Base-by-base conservation (phyloP, 2,113 vertebrate genomes). In the Platycercus adscitus region DNA sequence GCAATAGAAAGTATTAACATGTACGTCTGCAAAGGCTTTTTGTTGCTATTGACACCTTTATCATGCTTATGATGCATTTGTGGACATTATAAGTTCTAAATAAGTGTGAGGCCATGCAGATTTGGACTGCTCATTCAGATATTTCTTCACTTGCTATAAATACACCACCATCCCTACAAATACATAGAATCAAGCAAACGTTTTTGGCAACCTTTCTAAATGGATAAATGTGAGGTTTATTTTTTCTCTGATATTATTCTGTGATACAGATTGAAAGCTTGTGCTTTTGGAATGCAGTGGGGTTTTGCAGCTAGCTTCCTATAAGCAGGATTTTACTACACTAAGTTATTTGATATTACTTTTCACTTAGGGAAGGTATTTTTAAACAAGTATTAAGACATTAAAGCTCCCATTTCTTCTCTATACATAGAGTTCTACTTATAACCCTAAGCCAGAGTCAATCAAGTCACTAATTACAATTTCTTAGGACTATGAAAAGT, bases 371-470 rank as follows among this genome's bases (percentile, higher is more conserved):
- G 31, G 4, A 86, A 87, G 3, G 1, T 64, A 65, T 68, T 85
- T 86, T 71, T 2, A 60, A 78, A 78, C 14, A 73, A 63, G 6
- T 9, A 16, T 37, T 53, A 65, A 31, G 25, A n/a, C n/a, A 20
- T 55, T 9, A 35, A 41, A 2, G 0, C 3, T 6, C 9, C 3
- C 0, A 3, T 70, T 88, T 94, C 21, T 77, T 82, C 43, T 50
- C 16, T 37, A 75, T n/a, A 78, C 13, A 28, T 17, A 63, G 15
- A 83, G 81, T 31, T 66, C 13, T 18, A 61, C 10, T 28, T 41
- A 1, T 23, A 83, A 68, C 1, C 61, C 21, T 56, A 77, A 88
- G 33, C 1, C 43, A 65, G 14, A 92, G 39, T 21, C 44, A 90
- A 70, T 46, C 52, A 61, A 68, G 25, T 49, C 52, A 89, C 11